Conservation (phyloP, 2,888 invertebrate genomes). For the Charanyca ferruginea region DNA sequence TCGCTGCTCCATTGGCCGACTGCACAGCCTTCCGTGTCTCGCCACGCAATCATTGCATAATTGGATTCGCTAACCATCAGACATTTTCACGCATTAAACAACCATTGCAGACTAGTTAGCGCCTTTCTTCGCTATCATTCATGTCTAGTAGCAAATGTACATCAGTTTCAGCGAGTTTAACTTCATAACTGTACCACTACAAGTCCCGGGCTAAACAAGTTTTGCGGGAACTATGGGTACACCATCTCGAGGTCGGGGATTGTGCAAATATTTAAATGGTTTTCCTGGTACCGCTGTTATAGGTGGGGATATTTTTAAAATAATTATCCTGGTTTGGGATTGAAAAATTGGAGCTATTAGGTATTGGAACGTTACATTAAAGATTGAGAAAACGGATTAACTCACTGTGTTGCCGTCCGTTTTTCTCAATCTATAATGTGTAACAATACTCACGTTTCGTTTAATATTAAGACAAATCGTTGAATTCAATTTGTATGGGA, state of each 20-base stretch:
- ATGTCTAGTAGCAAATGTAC: constrained; percentile 59
- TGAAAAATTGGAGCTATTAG: constrained; percentile 24
- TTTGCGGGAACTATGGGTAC: constrained; percentile 79
- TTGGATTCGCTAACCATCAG: constrained; percentile 60
- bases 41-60: constrained; percentile 86
- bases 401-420: no score
- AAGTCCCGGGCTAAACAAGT: constrained; percentile 81
- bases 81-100: constrained; percentile 62
- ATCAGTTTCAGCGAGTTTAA: constrained; percentile 49
- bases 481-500: constrained; percentile 6
- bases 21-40: constrained; percentile 86
- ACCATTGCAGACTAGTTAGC: constrained; percentile 65
- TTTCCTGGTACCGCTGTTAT: constrained; percentile 78
- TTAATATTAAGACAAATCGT: constrained; percentile 23
- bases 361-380: no score
- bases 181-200: constrained; percentile 52
- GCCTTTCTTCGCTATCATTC: constrained; percentile 13
- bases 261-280: constrained; percentile 85
- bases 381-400: no score
- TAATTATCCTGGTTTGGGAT: constrained; percentile 36
- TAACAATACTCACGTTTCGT: no score
- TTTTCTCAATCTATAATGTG: no score
- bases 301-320: constrained; percentile 64
- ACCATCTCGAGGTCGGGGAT: constrained; percentile 83
- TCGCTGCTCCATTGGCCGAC: constrained; percentile 88